Evolutionary conservation across 2,888 invertebrate genomes (phyloP).

Genomic region (Palloptera scutellata): DNA sequence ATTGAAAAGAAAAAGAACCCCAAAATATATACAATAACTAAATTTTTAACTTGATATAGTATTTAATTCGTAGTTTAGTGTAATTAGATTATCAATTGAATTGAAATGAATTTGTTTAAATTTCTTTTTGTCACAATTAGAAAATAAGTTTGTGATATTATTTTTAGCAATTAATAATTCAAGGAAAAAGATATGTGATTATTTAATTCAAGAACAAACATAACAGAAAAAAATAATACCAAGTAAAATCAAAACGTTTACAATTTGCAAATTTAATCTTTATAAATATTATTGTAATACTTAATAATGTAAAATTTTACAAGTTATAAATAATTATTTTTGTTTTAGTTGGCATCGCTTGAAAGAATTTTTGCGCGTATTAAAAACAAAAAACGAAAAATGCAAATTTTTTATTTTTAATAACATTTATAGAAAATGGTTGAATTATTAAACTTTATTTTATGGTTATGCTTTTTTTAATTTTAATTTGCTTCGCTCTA

Average conservation of each 20-base stretch:
- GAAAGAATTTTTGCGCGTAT: constrained; percentile 40
- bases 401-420: constrained; percentile 21
- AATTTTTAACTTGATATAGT: neutral
- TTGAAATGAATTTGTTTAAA: constrained; percentile 21
- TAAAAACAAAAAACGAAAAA: constrained; percentile 18
- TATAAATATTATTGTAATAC: neutral
- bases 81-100: neutral
- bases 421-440: too few relatives aligned
- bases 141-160: constrained; percentile 44
- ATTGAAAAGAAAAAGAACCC: neutral
- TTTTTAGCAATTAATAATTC: constrained; percentile 22
- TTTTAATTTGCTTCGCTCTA: too few relatives aligned
- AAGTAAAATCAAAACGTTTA: constrained; percentile 17
- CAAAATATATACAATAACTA: neutral
- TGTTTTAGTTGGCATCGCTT: constrained; percentile 58
- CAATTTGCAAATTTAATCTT: neutral
- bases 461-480: too few relatives aligned
- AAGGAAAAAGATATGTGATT: constrained; percentile 26
- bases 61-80: constrained; percentile 8
- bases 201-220: constrained; percentile 15
- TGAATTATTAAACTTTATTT: too few relatives aligned
- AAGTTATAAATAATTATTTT: constrained; percentile 19
- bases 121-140: constrained; percentile 3
- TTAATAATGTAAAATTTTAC: neutral
- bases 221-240: constrained; percentile 11